These are phyloP conservation scores for Dromococcyx pavoninus DNA, from an alignment of 2,797 vertebrate species.

Conservation along the genomic window DNA sequence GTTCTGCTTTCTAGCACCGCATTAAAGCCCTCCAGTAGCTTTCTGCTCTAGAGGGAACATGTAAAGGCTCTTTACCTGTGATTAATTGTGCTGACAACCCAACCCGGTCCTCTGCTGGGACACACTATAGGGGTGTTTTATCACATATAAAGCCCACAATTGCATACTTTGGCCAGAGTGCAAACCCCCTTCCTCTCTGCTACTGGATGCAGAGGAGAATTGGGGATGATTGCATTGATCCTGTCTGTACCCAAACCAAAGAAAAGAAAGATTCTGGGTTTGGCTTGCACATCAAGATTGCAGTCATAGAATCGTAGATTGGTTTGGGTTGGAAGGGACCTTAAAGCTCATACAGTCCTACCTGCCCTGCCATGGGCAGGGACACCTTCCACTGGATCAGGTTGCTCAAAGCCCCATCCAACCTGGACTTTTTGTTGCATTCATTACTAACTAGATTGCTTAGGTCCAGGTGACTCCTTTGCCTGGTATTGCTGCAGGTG, in stretches of 20 bases:
- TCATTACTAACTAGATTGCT: neutral
- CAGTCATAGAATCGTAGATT: no score
- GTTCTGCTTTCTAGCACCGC: neutral
- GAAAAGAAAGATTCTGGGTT: neutral
- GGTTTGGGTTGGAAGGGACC: no score
- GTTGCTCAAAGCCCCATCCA: no score
- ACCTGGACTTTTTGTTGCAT: neutral
- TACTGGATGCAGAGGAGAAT: neutral
- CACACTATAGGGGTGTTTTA: neutral
- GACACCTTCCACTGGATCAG: no score
- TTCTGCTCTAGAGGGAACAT: neutral
- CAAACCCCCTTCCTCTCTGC: neutral
- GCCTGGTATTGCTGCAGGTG: neutral
- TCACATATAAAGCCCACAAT: neutral
- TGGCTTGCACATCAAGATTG: neutral
- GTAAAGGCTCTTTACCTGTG: neutral
- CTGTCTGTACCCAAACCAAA: neutral
- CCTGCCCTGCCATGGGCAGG: no score
- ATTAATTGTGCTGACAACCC: neutral
- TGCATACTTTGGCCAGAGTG: neutral
- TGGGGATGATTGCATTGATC: neutral
- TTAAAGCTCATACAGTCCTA: no score
- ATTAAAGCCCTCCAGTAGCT: neutral
- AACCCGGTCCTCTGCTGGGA: neutral
- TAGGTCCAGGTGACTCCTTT: neutral